Base-by-base conservation (phyloP, 2,113 vertebrate species). In the Mohoua ochrocephala region DNA sequence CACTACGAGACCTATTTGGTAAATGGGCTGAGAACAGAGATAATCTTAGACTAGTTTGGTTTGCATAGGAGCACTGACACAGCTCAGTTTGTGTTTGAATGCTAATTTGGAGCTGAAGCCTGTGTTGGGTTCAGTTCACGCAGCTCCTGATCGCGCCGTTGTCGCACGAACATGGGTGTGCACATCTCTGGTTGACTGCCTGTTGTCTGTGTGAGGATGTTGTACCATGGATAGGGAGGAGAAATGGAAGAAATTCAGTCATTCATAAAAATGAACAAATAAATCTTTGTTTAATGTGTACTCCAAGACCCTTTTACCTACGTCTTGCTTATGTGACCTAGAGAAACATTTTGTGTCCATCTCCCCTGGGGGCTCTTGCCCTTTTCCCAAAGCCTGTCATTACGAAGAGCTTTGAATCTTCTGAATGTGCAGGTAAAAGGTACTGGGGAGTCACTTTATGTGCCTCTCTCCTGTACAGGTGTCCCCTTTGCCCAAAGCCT, bases 1-100 rank as follows among this genome's bases (percentile, higher is more conserved):
- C 83, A 80, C 93, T 91, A 90, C 10, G 39, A 88, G 96, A 95
- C 92, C 84, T 90, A 26, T 90, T 86, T 90, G 92, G 91, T 97
- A 80, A 94, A 85, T 2, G 47, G 45, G 75, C 39, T 91, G 85
- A 84, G 90, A 90, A n/a, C 64, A 89, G 86, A 76, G 83, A 74
- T 95, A 87, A 95, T 92, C 96, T 94, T 93, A 65, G 80, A 53
- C 78, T 65, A 13, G 77, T 78, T 68, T 69, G 74, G 74, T 89
- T 84, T 84, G 79, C 60, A 6, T 8, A 19, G n/a, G 79, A 85
- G 84, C 65, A 26, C 75, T 78, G 80, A 30, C 30, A 14, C 23
- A 10, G 75, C 50, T 87, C 67, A 6, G 56, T 47, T 89, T 1
- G 6, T 67, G 11, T 53, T n/a, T 35, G 69, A 64, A 33, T 75